Evolutionary conservation across 2,888 invertebrate genomes (phyloP).

Genomic region (Zonitis immaculata): DNA sequence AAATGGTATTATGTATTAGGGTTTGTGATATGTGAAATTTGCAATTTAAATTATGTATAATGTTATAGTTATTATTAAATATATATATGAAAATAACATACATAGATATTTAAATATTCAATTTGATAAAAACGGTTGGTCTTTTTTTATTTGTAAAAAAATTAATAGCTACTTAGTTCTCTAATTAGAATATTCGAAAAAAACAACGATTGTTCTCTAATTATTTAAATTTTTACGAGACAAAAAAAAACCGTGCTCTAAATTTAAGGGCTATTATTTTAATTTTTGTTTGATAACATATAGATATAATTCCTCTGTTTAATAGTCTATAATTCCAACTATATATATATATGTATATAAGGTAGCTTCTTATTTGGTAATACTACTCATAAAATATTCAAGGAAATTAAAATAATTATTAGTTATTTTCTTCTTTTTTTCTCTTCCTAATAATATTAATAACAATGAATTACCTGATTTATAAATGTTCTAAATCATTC

Average conservation of each 20-base stretch:
- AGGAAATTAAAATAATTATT: neutral
- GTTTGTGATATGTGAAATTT: neutral
- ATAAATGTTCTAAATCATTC: neutral
- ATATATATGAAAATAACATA: no score
- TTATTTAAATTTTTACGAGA: no score
- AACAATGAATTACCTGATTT: neutral
- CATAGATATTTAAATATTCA: neutral
- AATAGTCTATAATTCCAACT: neutral
- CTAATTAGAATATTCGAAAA: no score
- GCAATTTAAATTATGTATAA: neutral
- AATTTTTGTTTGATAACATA: no score
- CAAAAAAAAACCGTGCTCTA: no score
- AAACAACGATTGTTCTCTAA: no score
- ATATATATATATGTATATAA: no score
- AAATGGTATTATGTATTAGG: no score
- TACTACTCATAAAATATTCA: neutral
- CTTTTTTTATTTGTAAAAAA: neutral
- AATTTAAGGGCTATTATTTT: neutral
- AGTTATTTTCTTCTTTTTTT: neutral
- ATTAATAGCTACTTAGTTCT: no score
- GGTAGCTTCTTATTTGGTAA: neutral
- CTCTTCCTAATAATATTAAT: neutral
- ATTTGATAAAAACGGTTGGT: neutral
- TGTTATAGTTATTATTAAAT: no score
- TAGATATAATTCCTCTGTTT: neutral